Percentiles rank a stretch among this genome's conserved stretches.
Evolutionary conservation across 2,888 invertebrate genomes (phyloP).

Genomic region (Adela reaumurella): DNA sequence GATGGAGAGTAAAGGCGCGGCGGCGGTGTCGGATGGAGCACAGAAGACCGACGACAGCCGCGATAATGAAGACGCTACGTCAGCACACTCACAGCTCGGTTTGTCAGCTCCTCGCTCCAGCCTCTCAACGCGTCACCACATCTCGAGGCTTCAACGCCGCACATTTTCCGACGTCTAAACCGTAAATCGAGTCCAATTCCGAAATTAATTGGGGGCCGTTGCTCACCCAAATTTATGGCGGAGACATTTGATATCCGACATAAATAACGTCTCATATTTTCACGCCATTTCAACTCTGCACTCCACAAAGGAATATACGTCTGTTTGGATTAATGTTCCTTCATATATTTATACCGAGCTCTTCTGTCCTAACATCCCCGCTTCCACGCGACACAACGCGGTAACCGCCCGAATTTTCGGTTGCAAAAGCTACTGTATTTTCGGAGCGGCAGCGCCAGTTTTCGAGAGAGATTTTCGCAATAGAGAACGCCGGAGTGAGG

Average conservation of each 20-base stretch:
- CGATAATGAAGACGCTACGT: background rate
- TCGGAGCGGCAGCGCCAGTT: too few relatives aligned
- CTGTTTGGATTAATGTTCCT: slow-evolving; percentile 52
- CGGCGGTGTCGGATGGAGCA: too few relatives aligned
- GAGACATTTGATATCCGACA: slow-evolving; percentile 22
- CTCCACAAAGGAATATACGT: slow-evolving; percentile 46
- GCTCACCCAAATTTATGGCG: background rate
- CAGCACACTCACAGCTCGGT: too few relatives aligned
- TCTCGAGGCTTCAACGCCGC: background rate
- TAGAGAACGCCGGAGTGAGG: background rate
- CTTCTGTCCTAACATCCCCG: slow-evolving; percentile 21
- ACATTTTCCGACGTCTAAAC: background rate
- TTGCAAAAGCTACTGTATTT: background rate
- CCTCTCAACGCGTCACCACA: background rate
- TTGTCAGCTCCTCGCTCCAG: background rate
- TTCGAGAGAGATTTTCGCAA: too few relatives aligned
- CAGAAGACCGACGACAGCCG: background rate
- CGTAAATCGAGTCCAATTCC: background rate
- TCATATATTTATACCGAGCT: slow-evolving; percentile 47
- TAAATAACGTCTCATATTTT: slow-evolving; percentile 52
- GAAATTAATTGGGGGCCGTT: background rate
- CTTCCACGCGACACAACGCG: background rate
- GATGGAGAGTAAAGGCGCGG: too few relatives aligned
- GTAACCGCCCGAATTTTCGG: background rate
- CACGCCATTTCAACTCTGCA: slow-evolving; percentile 50